Conservation (phyloP, 2,888 invertebrate genomes). For the Coelopa pilipes region DNA sequence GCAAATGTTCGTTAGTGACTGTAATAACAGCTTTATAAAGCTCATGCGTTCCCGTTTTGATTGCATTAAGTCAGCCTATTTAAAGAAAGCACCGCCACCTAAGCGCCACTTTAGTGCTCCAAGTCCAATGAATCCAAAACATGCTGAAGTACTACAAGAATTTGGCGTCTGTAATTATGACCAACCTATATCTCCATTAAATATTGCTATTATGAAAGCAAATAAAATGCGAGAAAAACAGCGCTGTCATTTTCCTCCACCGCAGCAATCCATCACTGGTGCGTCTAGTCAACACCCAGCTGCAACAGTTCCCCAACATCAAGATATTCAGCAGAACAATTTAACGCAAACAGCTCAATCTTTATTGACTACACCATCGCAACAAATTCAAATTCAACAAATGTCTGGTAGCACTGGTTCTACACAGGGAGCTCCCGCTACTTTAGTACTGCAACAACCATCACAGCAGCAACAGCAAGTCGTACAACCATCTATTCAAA, state of each 20-base stretch:
- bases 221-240: conserved; percentile 88
- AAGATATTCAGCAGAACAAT: conserved; percentile 46
- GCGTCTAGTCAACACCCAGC: conserved; percentile 64
- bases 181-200: conserved; percentile 82
- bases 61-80: conserved; percentile 78
- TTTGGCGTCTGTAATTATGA: conserved; percentile 87
- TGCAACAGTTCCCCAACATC: conserved; percentile 51
- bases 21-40: conserved; percentile 77
- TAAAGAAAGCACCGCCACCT: conserved; percentile 79
- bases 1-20: conserved; percentile 81
- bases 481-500: conserved; percentile 45
- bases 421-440: conserved; percentile 49
- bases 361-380: conserved; percentile 44
- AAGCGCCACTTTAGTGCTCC: conserved; percentile 82
- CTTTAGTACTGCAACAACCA: conserved; percentile 58
- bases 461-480: conserved; percentile 45
- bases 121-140: conserved; percentile 80
- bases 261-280: conserved; percentile 46
- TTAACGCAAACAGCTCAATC: neutral
- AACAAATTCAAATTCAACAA: conserved; percentile 61
- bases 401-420: conserved; percentile 43
- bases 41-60: conserved; percentile 78
- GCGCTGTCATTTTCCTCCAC: conserved; percentile 70
- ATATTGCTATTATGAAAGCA: conserved; percentile 82
- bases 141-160: conserved; percentile 84